Evolutionary conservation across 2,888 invertebrate genomes (phyloP), one percentile per base, ranked within the genome.

Genomic region (Opisthograptis luteolata): DNA sequence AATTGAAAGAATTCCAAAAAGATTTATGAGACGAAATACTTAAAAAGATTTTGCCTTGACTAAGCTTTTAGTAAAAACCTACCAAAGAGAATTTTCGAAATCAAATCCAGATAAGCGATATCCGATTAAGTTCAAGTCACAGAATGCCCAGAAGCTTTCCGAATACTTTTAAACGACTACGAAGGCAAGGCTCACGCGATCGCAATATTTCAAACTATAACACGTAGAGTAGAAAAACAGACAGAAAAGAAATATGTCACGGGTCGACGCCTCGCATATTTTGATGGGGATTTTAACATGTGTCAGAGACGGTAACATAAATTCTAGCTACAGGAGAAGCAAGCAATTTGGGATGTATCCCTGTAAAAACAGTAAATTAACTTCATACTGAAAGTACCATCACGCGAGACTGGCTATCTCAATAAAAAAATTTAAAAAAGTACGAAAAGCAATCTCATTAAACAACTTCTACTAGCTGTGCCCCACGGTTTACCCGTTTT

Each of bases 291-390:
- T 77, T 76, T 75, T 64, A 79, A 80, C 84, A 84, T 73, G 73
- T 87, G 84, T 81, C 74, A 70, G 64, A 66, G 62, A 62, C 61
- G 72, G 70, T 69, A 70, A 72, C 73, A 81, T 79, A 82, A 51
- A 81, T 79, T 81, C 73, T 76, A 76, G 73, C 65, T 74, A 68
- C 65, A 66, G 56, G 52, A 52, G 60, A 62, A 58, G 56, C 56
- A 37, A 55, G 58, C 53, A 41, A 56, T 49, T 61, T 35, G 48
- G 41, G 35, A 44, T 39, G 3, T 24, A 20, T 36, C 8, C 10
- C 37, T 19, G 7, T 12, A 46, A 10, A 22, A 35, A 31, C 52
- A 52, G 52, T 52, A 46, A 9, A 9, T 7, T 12, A 22, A 9
- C 8, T 36, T n/a, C 0, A 10, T 34, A 20, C 30, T 10, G 20